Conservation (phyloP, 1,140 invertebrate species). For the Drosophila neocordata region DNA sequence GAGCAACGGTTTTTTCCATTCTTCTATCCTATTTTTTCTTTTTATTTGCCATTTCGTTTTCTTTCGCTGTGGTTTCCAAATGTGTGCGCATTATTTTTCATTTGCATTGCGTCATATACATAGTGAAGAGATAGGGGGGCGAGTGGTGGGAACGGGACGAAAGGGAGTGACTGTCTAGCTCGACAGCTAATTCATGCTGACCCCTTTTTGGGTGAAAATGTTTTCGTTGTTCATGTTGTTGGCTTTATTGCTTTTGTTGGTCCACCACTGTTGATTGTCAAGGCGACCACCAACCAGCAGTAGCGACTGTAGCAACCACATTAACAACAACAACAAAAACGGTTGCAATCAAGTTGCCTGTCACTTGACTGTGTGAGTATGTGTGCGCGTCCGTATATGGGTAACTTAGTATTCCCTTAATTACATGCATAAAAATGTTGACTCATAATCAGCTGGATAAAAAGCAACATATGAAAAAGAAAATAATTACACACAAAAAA, state of each 20-base stretch:
- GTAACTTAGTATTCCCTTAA: conserved; percentile 62
- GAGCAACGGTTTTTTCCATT: conserved; percentile 16
- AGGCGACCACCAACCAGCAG: conserved; percentile 59
- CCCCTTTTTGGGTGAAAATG: conserved; percentile 35
- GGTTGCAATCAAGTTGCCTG: conserved; percentile 49
- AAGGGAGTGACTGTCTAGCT: conserved; percentile 43
- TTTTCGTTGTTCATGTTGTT: conserved; percentile 15
- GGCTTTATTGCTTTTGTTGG: conserved; percentile 21
- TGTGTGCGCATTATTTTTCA: conserved; percentile 56
- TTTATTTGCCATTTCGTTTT: background rate
- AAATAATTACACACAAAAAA: background rate
- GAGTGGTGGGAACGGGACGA: background rate
- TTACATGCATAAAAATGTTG: conserved; percentile 52
- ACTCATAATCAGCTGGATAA: background rate
- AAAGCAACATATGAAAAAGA: background rate
- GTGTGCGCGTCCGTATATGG: conserved; percentile 20
- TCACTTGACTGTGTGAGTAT: conserved; percentile 30
- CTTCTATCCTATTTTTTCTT: background rate
- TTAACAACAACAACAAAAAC: conserved; percentile 19
- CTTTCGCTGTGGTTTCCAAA: conserved; percentile 35
- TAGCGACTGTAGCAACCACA: background rate
- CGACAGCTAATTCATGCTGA: conserved; percentile 60
- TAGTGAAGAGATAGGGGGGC: background rate
- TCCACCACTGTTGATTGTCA: conserved; percentile 62
- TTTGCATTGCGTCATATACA: conserved; percentile 73